Conservation (phyloP, 2,113 vertebrate genomes). For the Mugil cephalus region DNA sequence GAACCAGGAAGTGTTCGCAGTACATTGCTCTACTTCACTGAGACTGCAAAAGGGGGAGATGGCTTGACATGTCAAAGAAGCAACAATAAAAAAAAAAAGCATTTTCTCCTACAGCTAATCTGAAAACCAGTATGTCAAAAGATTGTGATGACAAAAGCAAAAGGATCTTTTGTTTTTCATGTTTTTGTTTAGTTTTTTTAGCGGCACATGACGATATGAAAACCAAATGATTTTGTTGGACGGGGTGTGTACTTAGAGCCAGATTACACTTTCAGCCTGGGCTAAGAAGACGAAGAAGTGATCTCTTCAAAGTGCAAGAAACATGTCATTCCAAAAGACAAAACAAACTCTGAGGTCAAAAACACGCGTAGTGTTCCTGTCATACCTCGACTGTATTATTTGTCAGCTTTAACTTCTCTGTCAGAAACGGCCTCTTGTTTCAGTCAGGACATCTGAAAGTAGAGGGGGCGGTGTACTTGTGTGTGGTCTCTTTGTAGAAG, state of each 20-base stretch:
- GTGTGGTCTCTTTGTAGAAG: conserved; percentile 32
- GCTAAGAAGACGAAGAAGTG: conserved; percentile 27
- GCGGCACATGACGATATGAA: conserved; percentile 73
- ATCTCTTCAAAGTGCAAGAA: conserved; percentile 53
- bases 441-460: conserved; percentile 60
- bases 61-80: conserved; percentile 57
- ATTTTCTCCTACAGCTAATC: conserved; percentile 36
- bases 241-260: conserved; percentile 66
- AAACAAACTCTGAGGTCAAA: conserved; percentile 36
- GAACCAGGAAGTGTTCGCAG: conserved; percentile 73
- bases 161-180: conserved; percentile 54
- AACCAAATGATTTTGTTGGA: conserved; percentile 79
- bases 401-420: conserved; percentile 81
- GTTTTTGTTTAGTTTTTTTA: no score
- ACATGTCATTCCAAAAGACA: conserved; percentile 63
- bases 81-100: conserved; percentile 37
- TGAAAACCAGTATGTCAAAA: conserved; percentile 62
- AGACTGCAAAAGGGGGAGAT: conserved; percentile 52
- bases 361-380: conserved; percentile 69
- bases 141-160: conserved; percentile 63
- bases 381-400: conserved; percentile 82
- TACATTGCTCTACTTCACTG: conserved; percentile 62
- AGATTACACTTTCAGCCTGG: conserved; percentile 59
- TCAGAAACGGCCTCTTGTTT: conserved; percentile 63
- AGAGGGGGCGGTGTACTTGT: conserved; percentile 23